Base-by-base conservation (phyloP, 2,797 vertebrate species). In the Alosa sapidissima region DNA sequence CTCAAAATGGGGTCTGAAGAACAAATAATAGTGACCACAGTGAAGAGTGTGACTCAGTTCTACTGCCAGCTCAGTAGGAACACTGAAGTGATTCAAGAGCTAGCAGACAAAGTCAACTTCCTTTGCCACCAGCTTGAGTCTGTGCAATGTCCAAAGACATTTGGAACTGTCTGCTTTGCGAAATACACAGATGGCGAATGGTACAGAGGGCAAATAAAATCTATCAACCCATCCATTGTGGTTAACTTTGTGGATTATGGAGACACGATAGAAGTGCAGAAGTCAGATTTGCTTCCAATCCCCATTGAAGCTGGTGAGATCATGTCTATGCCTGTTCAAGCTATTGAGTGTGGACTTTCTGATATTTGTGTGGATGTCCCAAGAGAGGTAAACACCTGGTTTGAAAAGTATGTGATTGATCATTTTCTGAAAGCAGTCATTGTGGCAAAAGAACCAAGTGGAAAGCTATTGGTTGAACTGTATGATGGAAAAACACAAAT, bases 241-340 rank as follows among this genome's bases (percentile, higher is more conserved):
- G 94, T 99, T 33, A 95, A 98, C 81, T 99, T 99, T 95, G 98
- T 99, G 89, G 98, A 99, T 93, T 99, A 97, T 88, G 98, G 98
- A 0, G 96, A 99, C 90, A 96, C 94, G 11, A 92, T 96, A 82
- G 86, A 93, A 33, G 90, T 97, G 68, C 91, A 93, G 14, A 90
- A 91, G 81, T 94, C 94, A 1, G 90, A 96, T 81, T 85, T 99
- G 85, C 92, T 98, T 85, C 96, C 95, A 41, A 91, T 99, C 89
- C 97, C 97, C 58, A 91, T 49, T 81, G 94, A 97, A 89, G 96
- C 97, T 6, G 93, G 91, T 52, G 94, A 97, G 58, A 91, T 99
- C 36, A 95, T 98, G 91, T 92, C 97, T 65, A 90, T 97, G 84
- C 98, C 98, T 33, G 96, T 98, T 91, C 98, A 99, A 91, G 97